Conservation (phyloP, 2,113 vertebrate species). For the Cavia porcellus region DNA sequence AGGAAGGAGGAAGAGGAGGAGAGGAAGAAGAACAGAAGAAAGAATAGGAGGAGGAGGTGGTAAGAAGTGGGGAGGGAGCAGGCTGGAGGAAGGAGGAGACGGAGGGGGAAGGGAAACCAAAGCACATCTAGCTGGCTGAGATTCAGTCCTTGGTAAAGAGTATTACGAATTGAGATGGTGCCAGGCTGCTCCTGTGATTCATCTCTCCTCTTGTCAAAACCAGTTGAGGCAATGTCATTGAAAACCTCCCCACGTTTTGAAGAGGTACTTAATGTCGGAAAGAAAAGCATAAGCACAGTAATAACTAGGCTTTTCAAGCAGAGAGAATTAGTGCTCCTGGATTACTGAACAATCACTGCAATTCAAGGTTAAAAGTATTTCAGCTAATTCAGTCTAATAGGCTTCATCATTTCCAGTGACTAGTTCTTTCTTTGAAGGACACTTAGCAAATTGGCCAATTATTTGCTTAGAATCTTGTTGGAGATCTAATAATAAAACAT, state of each 20-base stretch:
- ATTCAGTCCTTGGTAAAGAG: conserved; percentile 40
- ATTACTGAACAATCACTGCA: conserved; percentile 40
- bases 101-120: not conserved
- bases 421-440: not conserved
- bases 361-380: conserved; percentile 39
- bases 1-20: too few species aligned
- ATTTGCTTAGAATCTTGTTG: conserved; percentile 17
- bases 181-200: conserved; percentile 50
- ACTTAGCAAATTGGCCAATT: conserved; percentile 3
- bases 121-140: not conserved
- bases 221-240: conserved; percentile 15
- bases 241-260: conserved; percentile 60
- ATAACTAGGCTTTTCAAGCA: conserved; percentile 51
- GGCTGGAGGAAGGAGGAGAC: too few species aligned
- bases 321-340: conserved; percentile 47
- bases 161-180: conserved; percentile 37
- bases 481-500: not conserved
- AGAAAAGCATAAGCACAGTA: not conserved
- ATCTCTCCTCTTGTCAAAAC: conserved; percentile 71
- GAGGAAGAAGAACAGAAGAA: not conserved
- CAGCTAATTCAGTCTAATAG: not conserved
- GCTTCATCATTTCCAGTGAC: conserved; percentile 35
- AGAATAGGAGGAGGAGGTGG: not conserved
- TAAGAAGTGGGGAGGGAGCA: too few species aligned
- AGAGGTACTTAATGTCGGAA: conserved; percentile 39